Evolutionary conservation across 2,113 vertebrate species (phyloP).

Genomic region (Pogonocichla stellata): DNA sequence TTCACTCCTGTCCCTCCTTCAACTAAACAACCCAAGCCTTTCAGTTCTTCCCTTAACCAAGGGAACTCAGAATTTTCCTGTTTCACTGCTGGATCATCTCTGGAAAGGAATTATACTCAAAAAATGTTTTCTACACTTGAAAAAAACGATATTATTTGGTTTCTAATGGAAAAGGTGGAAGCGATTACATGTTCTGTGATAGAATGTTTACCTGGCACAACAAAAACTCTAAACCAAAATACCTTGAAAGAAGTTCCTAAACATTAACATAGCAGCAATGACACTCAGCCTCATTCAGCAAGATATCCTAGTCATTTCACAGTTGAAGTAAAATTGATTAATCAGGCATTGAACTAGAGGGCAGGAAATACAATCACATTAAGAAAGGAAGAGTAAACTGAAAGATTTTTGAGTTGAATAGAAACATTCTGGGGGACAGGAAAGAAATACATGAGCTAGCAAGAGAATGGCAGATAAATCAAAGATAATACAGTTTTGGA

Average conservation of each 20-base stretch:
- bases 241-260: neutral
- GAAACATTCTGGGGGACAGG: neutral
- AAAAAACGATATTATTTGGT: accelerated
- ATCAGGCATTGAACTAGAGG: neutral
- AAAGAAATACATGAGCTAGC: neutral
- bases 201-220: neutral
- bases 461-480: neutral
- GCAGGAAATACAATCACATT: neutral
- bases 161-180: neutral
- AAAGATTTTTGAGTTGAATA: neutral
- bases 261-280: neutral
- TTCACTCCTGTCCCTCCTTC: neutral
- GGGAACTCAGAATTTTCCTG: neutral
- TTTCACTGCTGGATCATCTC: neutral
- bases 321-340: neutral
- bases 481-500: neutral
- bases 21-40: neutral
- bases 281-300: neutral
- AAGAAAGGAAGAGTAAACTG: neutral
- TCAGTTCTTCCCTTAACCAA: neutral
- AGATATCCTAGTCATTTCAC: neutral
- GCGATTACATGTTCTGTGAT: neutral
- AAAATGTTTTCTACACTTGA: neutral
- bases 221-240: neutral
- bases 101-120: neutral